Percentiles rank a stretch among this genome's conserved stretches.
Evolutionary conservation across 2,797 vertebrate genomes (phyloP).

Genomic region (Oophaga sylvatica): DNA sequence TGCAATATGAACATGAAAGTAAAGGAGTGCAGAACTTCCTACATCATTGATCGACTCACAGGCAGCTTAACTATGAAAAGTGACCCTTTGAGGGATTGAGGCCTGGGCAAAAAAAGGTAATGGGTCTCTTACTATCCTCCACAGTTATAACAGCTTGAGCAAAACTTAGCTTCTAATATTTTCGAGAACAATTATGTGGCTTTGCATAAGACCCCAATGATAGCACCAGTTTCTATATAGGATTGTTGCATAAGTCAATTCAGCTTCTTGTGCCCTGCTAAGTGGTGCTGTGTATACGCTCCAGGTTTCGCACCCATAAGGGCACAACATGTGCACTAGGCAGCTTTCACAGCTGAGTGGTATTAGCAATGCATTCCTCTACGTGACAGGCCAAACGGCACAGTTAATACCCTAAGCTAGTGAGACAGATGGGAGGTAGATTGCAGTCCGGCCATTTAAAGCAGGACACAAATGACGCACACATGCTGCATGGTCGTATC

Average conservation of each 20-base stretch:
- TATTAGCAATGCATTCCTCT: constrained; percentile 56
- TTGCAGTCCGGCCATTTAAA: constrained; percentile 8
- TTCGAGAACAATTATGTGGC: background rate
- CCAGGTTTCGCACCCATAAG: background rate
- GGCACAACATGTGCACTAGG: constrained; percentile 17
- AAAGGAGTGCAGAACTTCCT: too few species aligned
- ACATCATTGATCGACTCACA: too few species aligned
- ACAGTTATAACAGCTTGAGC: too few species aligned
- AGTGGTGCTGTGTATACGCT: background rate
- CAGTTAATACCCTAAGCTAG: background rate
- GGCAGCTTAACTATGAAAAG: too few species aligned
- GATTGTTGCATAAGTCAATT: background rate
- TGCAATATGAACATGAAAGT: too few species aligned
- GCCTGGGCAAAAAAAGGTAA: too few species aligned
- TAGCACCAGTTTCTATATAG: background rate
- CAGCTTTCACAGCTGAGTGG: background rate
- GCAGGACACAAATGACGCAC: background rate
- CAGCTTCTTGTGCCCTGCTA: constrained; percentile 6
- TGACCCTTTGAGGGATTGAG: background rate
- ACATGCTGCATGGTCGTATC: background rate
- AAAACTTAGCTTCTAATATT: background rate
- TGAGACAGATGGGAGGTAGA: constrained; percentile 9
- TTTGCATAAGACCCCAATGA: background rate
- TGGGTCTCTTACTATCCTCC: too few species aligned
- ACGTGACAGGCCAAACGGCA: constrained; percentile 7